Percentiles rank a stretch among this genome's conserved stretches.
These are phyloP conservation scores for Allygus modestus DNA, from an alignment of 2,888 invertebrate species.

Conservation along the genomic window DNA sequence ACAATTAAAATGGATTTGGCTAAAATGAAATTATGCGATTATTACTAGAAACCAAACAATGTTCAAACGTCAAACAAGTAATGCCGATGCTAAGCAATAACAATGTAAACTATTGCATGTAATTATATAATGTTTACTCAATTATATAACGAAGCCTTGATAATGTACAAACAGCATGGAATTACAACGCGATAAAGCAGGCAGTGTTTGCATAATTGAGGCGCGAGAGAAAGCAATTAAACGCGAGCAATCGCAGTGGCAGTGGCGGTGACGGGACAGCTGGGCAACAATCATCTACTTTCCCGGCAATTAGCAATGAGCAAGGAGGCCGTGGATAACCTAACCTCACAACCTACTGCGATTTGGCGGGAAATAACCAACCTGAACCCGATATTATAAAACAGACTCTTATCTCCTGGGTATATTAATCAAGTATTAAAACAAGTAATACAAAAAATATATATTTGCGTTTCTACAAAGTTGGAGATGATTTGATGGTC, in stretches of 20 bases:
- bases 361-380: not conserved
- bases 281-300: conserved; percentile 6
- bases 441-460: no score
- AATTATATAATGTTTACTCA: not conserved
- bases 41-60: no score
- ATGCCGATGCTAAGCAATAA: not conserved
- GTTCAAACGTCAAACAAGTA: no score
- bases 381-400: not conserved
- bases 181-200: not conserved
- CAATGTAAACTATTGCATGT: not conserved
- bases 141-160: conserved; percentile 24
- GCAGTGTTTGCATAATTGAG: conserved; percentile 32
- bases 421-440: no score
- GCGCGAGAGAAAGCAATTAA: conserved; percentile 41
- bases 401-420: no score
- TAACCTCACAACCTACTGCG: not conserved
- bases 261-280: not conserved
- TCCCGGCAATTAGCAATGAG: conserved; percentile 8
- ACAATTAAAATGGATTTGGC: no score
- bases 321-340: conserved; percentile 25
- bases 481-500: no score
- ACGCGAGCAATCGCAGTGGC: conserved; percentile 17
- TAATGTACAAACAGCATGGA: not conserved
- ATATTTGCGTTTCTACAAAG: no score
- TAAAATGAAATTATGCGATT: no score